Base-by-base conservation (phyloP, 2,113 vertebrate species). In the Haemorhous mexicanus region DNA sequence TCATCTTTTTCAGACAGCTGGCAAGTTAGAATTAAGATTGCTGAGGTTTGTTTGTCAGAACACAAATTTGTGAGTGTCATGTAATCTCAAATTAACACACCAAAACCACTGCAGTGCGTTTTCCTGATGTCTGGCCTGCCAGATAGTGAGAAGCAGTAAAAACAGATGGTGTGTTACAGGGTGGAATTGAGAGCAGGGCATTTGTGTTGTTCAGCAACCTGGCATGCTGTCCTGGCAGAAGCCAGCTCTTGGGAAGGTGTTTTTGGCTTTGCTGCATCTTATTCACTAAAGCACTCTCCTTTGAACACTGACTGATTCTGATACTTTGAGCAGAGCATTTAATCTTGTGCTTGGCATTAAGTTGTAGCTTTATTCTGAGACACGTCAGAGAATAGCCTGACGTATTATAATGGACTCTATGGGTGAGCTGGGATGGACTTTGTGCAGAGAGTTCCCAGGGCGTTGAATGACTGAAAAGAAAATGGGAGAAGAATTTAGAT, bases 281-380 rank as follows among this genome's bases (percentile, higher is more conserved):
- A 83, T 89, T 95, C 77, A 82, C 84, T 92, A 75, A 82, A 94
- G 28, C 70, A 33, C 28, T 87, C 30, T 91, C 30, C 44, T 82
- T 41, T 87, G 39, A 95, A 69, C 81, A 10, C 32, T 69, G 61
- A 37, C 44, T 3, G 8, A 89, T 53, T 28, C 52, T 2, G 4
- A 18, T 86, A 72, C 80, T 91, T 82, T 52, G 74, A 93, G 49
- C 69, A 64, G 61, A 95, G 58, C 49, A 43, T 90, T 94, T 92
- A 64, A 73, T 94, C 80, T 87, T 41, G 17, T 69, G 66, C 53
- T 75, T 93, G 78, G 81, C 77, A 44, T 59, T 56, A 77, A 93
- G 72, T 20, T 59, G 20, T 32, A 63, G 26, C 47, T 86, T 78
- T 84, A 56, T 75, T 79, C 70, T 82, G 67, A 64, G 20, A 53